Conservation (phyloP, 2,797 vertebrate species). For the Sparus aurata region DNA sequence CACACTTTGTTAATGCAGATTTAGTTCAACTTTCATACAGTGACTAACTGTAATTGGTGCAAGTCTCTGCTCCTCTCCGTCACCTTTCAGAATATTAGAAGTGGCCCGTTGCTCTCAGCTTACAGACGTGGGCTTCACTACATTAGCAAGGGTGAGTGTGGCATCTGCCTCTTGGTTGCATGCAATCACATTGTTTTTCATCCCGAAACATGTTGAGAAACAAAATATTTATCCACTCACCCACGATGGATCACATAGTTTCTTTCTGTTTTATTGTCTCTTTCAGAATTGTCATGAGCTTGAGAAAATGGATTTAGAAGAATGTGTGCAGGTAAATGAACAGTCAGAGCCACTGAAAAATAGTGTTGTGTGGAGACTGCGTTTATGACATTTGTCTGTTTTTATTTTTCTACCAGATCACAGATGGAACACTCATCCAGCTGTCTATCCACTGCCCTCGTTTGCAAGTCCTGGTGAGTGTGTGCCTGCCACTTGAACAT, state of each 20-base stretch:
- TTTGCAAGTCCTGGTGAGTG: constrained; percentile 96
- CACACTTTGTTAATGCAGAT: neutral
- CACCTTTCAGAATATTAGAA: constrained; percentile 92
- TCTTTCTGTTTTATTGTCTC: neutral
- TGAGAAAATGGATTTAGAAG: constrained; percentile 99
- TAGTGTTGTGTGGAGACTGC: neutral
- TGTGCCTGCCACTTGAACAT: neutral
- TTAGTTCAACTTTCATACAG: neutral
- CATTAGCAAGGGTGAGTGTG: constrained; percentile 93
- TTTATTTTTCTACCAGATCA: constrained; percentile 86
- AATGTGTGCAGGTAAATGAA: constrained; percentile 96
- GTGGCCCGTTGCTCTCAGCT: constrained; percentile 97
- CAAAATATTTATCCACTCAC: neutral
- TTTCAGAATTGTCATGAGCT: constrained; percentile 96
- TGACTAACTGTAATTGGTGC: neutral
- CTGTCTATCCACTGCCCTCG: constrained; percentile 97
- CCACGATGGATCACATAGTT: too few relatives aligned
- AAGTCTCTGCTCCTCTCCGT: constrained; percentile 39
- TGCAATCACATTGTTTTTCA: neutral
- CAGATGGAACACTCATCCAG: constrained; percentile 96
- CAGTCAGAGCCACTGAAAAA: constrained; percentile 27
- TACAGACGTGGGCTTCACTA: constrained; percentile 97
- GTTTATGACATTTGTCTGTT: constrained; percentile 22
- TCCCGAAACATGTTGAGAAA: neutral
- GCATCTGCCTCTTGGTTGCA: neutral